Evolutionary conservation across 64 coral and sea anemone genomes (phyloP).

Genomic region (Actinia equina): DNA sequence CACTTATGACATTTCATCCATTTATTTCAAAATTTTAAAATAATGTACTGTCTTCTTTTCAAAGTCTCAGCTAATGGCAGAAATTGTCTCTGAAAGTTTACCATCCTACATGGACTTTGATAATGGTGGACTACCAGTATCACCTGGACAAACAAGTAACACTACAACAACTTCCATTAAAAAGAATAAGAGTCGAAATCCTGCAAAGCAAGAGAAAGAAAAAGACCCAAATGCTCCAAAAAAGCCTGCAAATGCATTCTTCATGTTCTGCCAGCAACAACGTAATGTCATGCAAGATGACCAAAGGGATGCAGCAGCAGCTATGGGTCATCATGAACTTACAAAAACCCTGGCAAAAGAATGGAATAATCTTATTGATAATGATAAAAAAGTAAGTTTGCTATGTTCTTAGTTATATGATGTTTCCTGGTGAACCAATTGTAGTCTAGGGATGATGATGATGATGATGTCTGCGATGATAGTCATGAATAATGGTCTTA

Average conservation of each 20-base stretch:
- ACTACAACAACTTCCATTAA: slow-evolving; percentile 41
- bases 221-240: slow-evolving; percentile 94
- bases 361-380: slow-evolving; percentile 87
- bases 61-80: slow-evolving; percentile 72
- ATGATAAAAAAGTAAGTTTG: slow-evolving; percentile 81
- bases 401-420: neutral
- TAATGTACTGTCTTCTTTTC: neutral
- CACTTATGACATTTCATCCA: too few species aligned
- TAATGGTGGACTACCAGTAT: slow-evolving; percentile 24
- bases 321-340: slow-evolving; percentile 93
- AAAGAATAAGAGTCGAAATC: slow-evolving; percentile 71
- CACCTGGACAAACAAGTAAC: slow-evolving; percentile 53
- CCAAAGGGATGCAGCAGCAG: slow-evolving; percentile 72
- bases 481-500: too few species aligned
- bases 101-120: slow-evolving; percentile 18
- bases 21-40: neutral
- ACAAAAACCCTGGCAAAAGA: slow-evolving; percentile 93
- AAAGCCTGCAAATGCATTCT: slow-evolving; percentile 98
- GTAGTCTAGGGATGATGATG: too few species aligned
- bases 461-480: too few species aligned
- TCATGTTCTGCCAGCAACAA: slow-evolving; percentile 97
- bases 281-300: slow-evolving; percentile 90
- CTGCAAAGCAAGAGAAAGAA: slow-evolving; percentile 76
- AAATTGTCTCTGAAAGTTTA: slow-evolving; percentile 63
- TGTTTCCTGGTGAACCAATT: too few species aligned